These are phyloP conservation scores for Aleiodes alternator DNA, from an alignment of 2,888 invertebrate species.

Conservation along the genomic window DNA sequence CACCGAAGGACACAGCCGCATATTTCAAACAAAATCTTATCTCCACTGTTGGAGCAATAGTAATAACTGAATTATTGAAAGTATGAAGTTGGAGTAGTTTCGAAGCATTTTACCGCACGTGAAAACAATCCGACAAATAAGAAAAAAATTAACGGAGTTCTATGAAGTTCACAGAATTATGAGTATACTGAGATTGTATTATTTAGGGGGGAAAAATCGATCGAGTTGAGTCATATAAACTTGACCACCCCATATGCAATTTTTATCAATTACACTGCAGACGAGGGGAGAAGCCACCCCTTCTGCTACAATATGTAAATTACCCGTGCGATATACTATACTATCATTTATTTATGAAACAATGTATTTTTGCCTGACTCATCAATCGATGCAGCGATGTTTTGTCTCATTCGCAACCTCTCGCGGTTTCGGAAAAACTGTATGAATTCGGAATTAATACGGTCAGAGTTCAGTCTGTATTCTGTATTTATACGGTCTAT, in stretches of 20 bases:
- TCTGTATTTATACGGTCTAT: too few species aligned
- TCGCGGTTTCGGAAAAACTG: too few species aligned
- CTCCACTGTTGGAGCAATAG: not conserved
- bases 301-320: conserved; percentile 14
- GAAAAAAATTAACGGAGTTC: too few species aligned
- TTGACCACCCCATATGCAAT: conserved; percentile 35
- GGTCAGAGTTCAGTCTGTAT: too few species aligned
- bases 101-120: too few species aligned
- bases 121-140: too few species aligned
- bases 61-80: not conserved
- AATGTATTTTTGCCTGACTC: not conserved
- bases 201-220: conserved; percentile 17
- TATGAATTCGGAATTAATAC: too few species aligned
- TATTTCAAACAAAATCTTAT: conserved; percentile 1
- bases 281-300: conserved; percentile 20
- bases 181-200: too few species aligned
- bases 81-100: not conserved
- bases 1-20: not conserved
- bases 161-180: too few species aligned
- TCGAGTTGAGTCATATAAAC: conserved; percentile 18
- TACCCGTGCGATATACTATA: not conserved
- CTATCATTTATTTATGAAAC: conserved; percentile 1
- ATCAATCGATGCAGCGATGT: not conserved
- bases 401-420: not conserved
- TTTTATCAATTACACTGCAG: conserved; percentile 34